These are phyloP conservation scores for Heliconius hortense DNA, from an alignment of 2,888 invertebrate genomes.

Conservation along the genomic window DNA sequence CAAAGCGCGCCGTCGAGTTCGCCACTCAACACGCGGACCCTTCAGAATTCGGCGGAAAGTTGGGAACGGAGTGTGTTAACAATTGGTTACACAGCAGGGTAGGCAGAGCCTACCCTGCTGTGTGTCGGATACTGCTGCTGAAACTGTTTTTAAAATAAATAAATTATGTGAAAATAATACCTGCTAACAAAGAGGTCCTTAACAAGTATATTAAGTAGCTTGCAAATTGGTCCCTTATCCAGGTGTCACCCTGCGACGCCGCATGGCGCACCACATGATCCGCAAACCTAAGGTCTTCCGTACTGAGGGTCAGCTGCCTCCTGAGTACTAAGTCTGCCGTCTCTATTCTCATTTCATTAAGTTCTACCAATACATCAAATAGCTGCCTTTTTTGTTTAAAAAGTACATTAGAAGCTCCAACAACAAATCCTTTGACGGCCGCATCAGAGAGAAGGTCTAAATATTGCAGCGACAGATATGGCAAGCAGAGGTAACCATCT, in stretches of 20 bases:
- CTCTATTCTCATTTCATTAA: constrained; percentile 93
- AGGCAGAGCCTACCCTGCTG: no score
- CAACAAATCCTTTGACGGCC: constrained; percentile 92
- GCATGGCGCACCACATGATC: constrained; percentile 92
- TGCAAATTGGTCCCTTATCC: constrained; percentile 97
- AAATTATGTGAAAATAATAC: constrained; percentile 58
- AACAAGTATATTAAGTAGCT: constrained; percentile 91
- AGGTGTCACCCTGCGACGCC: constrained; percentile 93
- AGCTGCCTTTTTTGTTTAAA: constrained; percentile 97
- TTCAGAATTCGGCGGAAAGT: no score
- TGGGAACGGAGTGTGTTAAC: no score
- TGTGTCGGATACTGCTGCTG: no score
- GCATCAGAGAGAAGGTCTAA: constrained; percentile 94
- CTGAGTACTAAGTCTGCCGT: constrained; percentile 89
- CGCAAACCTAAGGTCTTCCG: constrained; percentile 97
- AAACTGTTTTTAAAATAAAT: neutral
- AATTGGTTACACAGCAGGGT: no score
- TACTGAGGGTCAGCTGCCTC: constrained; percentile 92
- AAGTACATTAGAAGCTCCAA: constrained; percentile 99
- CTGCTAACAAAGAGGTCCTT: constrained; percentile 88
- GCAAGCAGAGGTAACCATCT: constrained; percentile 96
- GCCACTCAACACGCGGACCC: no score
- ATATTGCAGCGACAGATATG: constrained; percentile 97
- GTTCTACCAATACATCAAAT: constrained; percentile 95
- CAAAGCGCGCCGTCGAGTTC: no score